Evolutionary conservation across 2,888 invertebrate genomes (phyloP).

Genomic region (Desoria tigrina): DNA sequence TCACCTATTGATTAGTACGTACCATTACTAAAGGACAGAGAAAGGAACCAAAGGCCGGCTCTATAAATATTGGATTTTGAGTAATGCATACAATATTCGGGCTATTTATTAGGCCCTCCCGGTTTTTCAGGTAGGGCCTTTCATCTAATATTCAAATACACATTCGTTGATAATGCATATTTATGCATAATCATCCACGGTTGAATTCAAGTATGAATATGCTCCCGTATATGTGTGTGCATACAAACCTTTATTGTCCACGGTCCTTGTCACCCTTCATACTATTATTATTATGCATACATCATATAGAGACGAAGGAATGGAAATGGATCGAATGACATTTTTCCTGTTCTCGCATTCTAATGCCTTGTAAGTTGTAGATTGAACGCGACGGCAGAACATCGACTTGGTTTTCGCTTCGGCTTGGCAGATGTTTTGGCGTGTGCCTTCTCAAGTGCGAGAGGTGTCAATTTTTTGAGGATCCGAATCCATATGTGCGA

Average conservation of each 20-base stretch:
- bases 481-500: constrained; percentile 11
- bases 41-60: too few relatives aligned
- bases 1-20: too few relatives aligned
- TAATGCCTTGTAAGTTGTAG: neutral
- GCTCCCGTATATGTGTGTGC: neutral
- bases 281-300: neutral
- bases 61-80: too few relatives aligned
- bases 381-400: too few relatives aligned
- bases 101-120: too few relatives aligned
- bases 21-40: too few relatives aligned
- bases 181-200: constrained; percentile 10
- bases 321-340: constrained; percentile 28
- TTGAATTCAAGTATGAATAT: neutral
- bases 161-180: neutral
- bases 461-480: constrained; percentile 40
- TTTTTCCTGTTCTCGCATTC: constrained; percentile 2
- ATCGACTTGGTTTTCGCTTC: neutral
- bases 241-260: neutral
- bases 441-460: constrained; percentile 48
- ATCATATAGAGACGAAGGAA: constrained; percentile 1
- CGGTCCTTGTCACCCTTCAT: constrained; percentile 1
- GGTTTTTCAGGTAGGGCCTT: too few relatives aligned
- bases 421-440: constrained; percentile 50
- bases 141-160: neutral
- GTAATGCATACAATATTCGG: too few relatives aligned